Evolutionary conservation across 2,113 vertebrate genomes (phyloP).

Genomic region (Tachycineta bicolor): DNA sequence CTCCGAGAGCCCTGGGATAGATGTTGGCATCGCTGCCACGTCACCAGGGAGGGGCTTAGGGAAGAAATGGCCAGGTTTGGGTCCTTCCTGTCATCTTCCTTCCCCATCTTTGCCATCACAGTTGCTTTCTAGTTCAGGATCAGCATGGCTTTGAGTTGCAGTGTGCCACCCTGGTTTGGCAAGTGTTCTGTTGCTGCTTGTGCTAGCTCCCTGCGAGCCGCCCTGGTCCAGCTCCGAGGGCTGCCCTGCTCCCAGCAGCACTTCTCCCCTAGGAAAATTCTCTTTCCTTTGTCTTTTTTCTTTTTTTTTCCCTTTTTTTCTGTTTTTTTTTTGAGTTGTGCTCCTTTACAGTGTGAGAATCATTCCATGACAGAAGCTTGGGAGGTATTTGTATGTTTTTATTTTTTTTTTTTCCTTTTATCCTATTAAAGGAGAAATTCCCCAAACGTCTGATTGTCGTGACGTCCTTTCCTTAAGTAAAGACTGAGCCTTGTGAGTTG

Average conservation of each 20-base stretch:
- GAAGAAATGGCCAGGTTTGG: neutral
- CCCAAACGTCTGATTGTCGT: slow-evolving; percentile 19
- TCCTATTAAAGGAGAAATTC: slow-evolving; percentile 57
- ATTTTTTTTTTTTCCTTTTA: slow-evolving; percentile 18
- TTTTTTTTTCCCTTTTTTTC: neutral
- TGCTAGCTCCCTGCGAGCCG: neutral
- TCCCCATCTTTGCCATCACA: neutral
- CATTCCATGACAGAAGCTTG: slow-evolving; percentile 41
- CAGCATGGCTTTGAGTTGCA: slow-evolving; percentile 47
- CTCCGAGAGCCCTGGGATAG: neutral
- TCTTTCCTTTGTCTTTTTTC: neutral
- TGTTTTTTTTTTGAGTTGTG: neutral
- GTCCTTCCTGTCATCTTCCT: neutral
- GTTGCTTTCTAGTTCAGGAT: slow-evolving; percentile 11
- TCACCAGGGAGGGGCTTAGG: neutral
- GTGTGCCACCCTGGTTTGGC: neutral
- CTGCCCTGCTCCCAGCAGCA: neutral
- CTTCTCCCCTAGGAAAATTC: neutral
- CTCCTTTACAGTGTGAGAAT: slow-evolving; percentile 35
- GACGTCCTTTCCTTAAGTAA: slow-evolving; percentile 28
- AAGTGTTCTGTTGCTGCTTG: slow-evolving; percentile 17
- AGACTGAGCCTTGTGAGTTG: neutral
- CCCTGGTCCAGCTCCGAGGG: neutral
- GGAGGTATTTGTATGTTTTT: slow-evolving; percentile 43
- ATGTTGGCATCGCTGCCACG: neutral